Percentiles rank a stretch among this genome's conserved stretches.
Conservation (phyloP, 2,113 vertebrate genomes). For the Mus pahari region DNA sequence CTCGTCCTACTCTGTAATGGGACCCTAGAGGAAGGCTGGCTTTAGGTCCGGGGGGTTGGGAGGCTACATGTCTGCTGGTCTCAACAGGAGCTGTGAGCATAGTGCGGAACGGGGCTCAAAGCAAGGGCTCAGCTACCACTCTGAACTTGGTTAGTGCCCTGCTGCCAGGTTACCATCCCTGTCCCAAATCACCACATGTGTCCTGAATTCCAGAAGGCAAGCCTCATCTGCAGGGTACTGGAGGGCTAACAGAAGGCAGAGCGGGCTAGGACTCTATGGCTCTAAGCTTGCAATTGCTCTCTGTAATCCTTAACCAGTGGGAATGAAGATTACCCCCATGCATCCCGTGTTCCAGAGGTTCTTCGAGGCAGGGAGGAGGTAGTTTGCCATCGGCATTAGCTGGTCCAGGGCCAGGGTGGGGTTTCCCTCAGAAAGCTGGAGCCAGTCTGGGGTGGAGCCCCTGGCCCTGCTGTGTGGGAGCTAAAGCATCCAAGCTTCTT, state of each 20-base stretch:
- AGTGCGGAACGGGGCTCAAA: neutral
- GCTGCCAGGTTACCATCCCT: neutral
- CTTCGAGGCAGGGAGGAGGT: neutral
- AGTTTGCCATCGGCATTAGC: neutral
- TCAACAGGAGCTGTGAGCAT: rapidly evolving
- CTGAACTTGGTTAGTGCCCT: neutral
- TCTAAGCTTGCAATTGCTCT: neutral
- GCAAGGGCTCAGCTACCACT: neutral
- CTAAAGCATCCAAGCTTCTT: neutral
- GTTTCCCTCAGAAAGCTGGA: neutral
- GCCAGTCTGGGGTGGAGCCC: neutral
- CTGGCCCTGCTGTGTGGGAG: neutral
- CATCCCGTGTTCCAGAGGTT: neutral
- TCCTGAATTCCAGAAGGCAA: neutral
- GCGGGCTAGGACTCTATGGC: neutral
- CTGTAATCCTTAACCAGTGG: neutral
- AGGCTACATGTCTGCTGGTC: neutral
- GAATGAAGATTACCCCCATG: rapidly evolving
- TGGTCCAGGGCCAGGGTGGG: neutral
- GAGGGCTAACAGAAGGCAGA: neutral
- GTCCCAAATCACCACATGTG: neutral
- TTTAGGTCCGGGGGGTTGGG: too few relatives aligned
- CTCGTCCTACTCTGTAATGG: neutral
- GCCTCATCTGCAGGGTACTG: neutral
- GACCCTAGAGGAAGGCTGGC: neutral